Conservation (phyloP, 2,797 vertebrate genomes). For the Sebastes umbrosus region DNA sequence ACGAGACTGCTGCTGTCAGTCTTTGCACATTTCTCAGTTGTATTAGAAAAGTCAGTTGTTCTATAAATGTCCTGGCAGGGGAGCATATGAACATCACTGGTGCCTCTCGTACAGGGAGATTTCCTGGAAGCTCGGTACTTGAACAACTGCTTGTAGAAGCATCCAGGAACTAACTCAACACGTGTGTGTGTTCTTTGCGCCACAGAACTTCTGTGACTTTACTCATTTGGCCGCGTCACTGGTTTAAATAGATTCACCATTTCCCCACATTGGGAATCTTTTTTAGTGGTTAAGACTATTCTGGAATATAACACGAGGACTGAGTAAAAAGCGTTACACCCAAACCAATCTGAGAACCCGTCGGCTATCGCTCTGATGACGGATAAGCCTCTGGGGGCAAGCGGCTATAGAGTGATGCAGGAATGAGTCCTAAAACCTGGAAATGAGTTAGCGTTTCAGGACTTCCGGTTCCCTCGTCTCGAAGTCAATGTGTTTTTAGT, state of each 20-base stretch:
- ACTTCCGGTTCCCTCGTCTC: no score
- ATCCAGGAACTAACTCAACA: background rate
- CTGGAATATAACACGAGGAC: background rate
- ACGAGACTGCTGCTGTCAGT: background rate
- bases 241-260: background rate
- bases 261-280: background rate
- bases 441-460: no score
- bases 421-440: no score
- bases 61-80: slow-evolving; percentile 14
- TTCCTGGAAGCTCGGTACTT: slow-evolving; percentile 46
- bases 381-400: no score
- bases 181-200: background rate
- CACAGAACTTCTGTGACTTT: background rate
- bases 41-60: slow-evolving; percentile 5
- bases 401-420: no score
- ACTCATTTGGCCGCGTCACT: background rate
- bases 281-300: background rate
- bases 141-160: background rate
- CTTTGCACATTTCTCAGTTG: slow-evolving; percentile 21
- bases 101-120: slow-evolving; percentile 4
- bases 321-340: background rate
- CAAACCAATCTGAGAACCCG: no score
- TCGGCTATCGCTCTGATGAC: no score
- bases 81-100: background rate
- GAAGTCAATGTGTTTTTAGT: no score